phyloP scores from a whole-genome alignment of 2,113 vertebrate species.

The Platysternon megacephalum region DNA sequence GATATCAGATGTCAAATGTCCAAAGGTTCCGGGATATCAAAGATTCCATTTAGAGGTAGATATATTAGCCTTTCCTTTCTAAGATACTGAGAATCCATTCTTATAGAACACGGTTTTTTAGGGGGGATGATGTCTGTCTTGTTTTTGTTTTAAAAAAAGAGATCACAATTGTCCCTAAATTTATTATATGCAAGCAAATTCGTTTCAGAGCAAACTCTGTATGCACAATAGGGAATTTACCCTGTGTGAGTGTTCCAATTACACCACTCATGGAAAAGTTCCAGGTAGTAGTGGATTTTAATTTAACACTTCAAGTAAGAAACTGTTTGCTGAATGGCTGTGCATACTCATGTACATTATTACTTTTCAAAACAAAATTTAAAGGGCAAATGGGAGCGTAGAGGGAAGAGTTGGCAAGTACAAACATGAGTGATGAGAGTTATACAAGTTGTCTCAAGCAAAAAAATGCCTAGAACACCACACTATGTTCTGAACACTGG shows the following conservation, averaged over 20 bases:
- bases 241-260: background rate
- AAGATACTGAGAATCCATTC: background rate
- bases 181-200: background rate
- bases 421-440: background rate
- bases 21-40: background rate
- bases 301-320: background rate
- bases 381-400: background rate
- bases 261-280: rapidly evolving
- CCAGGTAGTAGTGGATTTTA: background rate
- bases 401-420: background rate
- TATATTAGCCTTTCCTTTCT: no score
- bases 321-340: background rate
- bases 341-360: background rate
- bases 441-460: background rate
- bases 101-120: background rate
- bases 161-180: background rate
- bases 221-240: background rate
- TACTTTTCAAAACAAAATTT: background rate
- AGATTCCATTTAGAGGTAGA: background rate
- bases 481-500: rapidly evolving
- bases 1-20: background rate
- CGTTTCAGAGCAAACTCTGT: background rate
- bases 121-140: background rate
- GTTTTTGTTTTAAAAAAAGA: background rate
- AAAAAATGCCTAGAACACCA: background rate